Conservation (phyloP, 2,113 vertebrate genomes). For the Rhynchopsitta pachyrhyncha region DNA sequence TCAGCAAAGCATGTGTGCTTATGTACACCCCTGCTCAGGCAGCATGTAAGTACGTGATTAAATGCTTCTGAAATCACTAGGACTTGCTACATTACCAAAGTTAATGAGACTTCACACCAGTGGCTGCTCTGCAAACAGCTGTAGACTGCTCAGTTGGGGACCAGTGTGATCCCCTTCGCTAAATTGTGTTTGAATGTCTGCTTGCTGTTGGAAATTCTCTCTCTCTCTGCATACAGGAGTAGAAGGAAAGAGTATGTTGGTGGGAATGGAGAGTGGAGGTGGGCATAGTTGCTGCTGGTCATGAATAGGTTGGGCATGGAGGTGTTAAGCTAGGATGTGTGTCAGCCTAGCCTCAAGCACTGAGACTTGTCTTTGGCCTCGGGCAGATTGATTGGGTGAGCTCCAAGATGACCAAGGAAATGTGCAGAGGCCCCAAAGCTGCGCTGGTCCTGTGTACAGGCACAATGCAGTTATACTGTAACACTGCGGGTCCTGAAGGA, state of each 20-base stretch:
- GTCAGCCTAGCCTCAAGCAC: neutral
- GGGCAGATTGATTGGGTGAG: neutral
- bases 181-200: neutral
- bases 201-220: neutral
- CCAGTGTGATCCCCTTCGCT: neutral
- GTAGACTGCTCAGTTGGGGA: neutral
- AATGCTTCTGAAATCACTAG: neutral
- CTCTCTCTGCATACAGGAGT: accelerated
- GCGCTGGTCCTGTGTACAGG: accelerated
- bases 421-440: neutral
- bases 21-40: neutral
- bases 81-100: neutral
- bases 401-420: neutral
- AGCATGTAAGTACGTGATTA: neutral
- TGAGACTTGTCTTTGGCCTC: accelerated
- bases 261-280: neutral
- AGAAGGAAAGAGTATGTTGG: neutral
- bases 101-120: neutral
- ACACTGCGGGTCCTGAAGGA: too few species aligned
- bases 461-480: too few species aligned
- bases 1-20: neutral
- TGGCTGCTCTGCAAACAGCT: neutral
- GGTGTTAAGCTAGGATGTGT: neutral
- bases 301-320: accelerated
- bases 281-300: accelerated